Evolutionary conservation across 2,888 invertebrate species (phyloP), one percentile per base, ranked within the genome.

Genomic region (Caenorhabditis parvicauda): DNA sequence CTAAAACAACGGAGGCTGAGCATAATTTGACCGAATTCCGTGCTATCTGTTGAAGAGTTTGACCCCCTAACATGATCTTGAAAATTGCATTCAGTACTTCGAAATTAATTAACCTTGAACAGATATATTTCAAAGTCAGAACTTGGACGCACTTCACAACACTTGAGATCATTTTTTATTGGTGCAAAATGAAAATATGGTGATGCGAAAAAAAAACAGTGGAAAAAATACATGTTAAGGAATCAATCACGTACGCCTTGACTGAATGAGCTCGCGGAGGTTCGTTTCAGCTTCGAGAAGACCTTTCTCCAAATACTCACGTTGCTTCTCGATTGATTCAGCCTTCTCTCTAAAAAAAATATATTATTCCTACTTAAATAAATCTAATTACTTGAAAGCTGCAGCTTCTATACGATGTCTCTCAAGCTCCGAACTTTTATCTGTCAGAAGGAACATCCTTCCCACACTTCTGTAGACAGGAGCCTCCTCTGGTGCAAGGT

Each of bases 241-340:
- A 45, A 24, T 48, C n/a, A 53, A 37, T 32, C 9, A 27, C 22
- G 32, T 17, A 37, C 67, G 58, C 32, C 54, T 53, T 22, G 50
- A 49, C 38, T 64, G 64, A 27, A 68, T 59, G 45, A 68, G 22
- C 39, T 68, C 68, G 72, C 91, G 84, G 44, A 92, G 86, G 81
- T 89, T 90, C 81, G 90, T 88, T 83, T 90, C 89, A 77, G 89
- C 89, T 80, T 91, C 91, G 81, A 89, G 89, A 64, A 92, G 84
- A 82, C 86, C 90, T 73, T 87, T 87, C 79, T 90, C 89, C 74
- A 92, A 84, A 82, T 89, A 90, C n/a, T 86, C 83, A 83, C 90
- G 91, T 74, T 87, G 90, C 66, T 86, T 87, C 83, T 89, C 82
- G 32, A 84, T 83, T 1, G 58, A 52, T 4, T 56, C 67, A 14